Evolutionary conservation across 2,113 vertebrate species (phyloP), one percentile per base, ranked within the genome.

Genomic region (Cisticola juncidis): DNA sequence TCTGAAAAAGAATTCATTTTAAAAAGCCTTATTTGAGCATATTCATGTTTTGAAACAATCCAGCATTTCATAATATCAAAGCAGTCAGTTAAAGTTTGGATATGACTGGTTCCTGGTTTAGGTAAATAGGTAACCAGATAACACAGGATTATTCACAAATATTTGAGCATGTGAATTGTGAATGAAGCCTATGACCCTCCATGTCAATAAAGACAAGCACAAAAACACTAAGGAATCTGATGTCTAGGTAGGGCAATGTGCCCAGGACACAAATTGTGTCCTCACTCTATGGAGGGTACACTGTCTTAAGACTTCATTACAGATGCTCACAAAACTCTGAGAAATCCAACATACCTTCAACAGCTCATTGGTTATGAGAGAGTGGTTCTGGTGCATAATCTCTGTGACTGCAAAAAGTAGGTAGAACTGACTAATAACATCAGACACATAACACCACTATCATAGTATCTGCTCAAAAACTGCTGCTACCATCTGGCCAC

Each of bases 1-100:
- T 97, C 98, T 98, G 96, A 92, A 97, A 90, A 64, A 95, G 28
- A 96, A 94, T 85, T 89, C 91, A 58, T 38, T 38, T 48, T 48
- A 82, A 66, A 85, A 58, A 56, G 36, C 31, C 68, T 96, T 95
- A 97, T 76, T 97, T 86, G 23, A 88, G 35, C 12, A 18, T 84
- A 80, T 86, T 86, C 72, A 91, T 61, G 44, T 70, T 95, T 91
- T 95, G 61, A 71, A 96, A 89, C 50, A 92, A 81, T 85, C 44
- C 4, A 6, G 53, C 28, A 95, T 96, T 95, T 94, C 88, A 70
- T 94, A 96, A 95, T 74, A 90, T 62, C 62, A 82, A 79, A 95
- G 78, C 68, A 95, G 47, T 40, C 74, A 94, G 92, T 94, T 97
- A 97, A 94, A 95, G 92, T 96, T 84, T 94, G 85, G 29, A 29